Evolutionary conservation across 2,113 vertebrate species (phyloP).

Genomic region (Theristicus caerulescens): DNA sequence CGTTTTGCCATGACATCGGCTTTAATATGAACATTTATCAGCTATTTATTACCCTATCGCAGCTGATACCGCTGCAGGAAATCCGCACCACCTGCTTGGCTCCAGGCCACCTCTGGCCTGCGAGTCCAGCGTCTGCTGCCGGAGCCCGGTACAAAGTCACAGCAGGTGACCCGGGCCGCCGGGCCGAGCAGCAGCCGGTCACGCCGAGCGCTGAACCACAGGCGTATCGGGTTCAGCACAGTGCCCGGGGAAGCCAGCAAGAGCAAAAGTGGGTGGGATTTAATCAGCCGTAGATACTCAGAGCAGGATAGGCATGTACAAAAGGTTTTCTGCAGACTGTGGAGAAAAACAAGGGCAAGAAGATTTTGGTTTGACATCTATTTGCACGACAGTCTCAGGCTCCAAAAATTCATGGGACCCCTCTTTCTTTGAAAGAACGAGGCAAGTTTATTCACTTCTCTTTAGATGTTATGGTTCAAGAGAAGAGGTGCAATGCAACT

Average conservation of each 20-base stretch:
- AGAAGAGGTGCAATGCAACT: neutral
- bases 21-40: fast-evolving
- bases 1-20: fast-evolving
- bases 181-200: fast-evolving
- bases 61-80: neutral
- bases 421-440: neutral
- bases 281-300: neutral
- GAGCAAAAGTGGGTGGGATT: neutral
- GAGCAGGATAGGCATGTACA: neutral
- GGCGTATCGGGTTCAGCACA: neutral
- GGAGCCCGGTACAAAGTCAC: neutral
- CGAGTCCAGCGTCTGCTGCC: neutral
- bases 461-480: neutral
- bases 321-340: neutral
- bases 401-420: neutral
- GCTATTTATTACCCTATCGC: neutral
- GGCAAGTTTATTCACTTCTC: neutral
- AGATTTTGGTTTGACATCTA: neutral
- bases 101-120: neutral
- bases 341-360: conserved; percentile 20
- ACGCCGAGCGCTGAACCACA: neutral
- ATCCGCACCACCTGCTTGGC: neutral
- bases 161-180: neutral
- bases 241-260: neutral
- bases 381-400: neutral